These are phyloP conservation scores for Dysdera silvatica DNA, from an alignment of 1,140 invertebrate species.

Conservation along the genomic window DNA sequence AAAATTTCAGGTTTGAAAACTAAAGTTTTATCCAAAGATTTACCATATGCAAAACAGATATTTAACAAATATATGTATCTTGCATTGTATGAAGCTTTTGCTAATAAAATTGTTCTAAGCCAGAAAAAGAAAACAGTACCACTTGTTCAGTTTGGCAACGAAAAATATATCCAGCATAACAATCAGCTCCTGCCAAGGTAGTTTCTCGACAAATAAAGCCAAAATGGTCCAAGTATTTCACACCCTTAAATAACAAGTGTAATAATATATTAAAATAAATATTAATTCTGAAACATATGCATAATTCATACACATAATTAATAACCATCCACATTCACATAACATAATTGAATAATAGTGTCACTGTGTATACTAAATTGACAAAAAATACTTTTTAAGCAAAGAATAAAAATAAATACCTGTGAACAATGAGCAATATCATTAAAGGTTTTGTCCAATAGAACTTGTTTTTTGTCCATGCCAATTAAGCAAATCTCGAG, in stretches of 20 bases:
- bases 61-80: not conserved
- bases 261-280: too few species aligned
- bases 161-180: conserved; percentile 77
- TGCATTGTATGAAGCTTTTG: too few species aligned
- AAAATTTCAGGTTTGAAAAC: too few species aligned
- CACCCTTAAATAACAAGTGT: conserved; percentile 54
- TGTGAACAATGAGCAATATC: conserved; percentile 84
- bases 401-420: conserved; percentile 40
- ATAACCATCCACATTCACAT: not conserved
- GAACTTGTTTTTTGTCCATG: conserved; percentile 78
- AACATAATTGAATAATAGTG: not conserved
- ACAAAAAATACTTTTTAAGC: not conserved
- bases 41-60: not conserved
- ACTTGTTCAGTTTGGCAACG: conserved; percentile 69
- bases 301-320: conserved; percentile 7
- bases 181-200: conserved; percentile 44
- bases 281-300: too few species aligned
- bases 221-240: conserved; percentile 73
- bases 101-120: too few species aligned
- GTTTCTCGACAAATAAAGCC: conserved; percentile 54
- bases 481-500: conserved; percentile 81
- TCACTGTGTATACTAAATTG: not conserved
- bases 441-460: conserved; percentile 74
- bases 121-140: too few species aligned
- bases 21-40: too few species aligned